Conservation (phyloP, 2,888 invertebrate species). For the Lithophane socia region DNA sequence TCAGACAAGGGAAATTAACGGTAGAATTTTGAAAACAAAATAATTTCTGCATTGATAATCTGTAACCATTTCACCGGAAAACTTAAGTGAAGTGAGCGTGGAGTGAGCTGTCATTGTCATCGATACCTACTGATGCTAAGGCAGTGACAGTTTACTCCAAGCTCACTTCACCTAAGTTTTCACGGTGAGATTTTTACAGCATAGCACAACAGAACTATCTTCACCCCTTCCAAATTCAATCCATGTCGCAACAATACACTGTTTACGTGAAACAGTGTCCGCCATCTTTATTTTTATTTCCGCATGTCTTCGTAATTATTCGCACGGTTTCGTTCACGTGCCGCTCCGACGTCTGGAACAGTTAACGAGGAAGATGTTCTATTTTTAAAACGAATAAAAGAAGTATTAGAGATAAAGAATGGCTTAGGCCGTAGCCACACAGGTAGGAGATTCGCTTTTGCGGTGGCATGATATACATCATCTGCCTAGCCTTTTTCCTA, state of each 20-base stretch:
- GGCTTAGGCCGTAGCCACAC: not conserved
- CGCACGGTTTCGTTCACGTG: constrained; percentile 55
- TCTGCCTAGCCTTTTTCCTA: no score
- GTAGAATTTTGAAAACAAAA: not conserved
- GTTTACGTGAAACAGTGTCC: constrained; percentile 29
- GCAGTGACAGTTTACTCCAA: not conserved
- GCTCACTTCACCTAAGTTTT: no score
- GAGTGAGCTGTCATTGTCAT: no score
- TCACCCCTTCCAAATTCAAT: not conserved
- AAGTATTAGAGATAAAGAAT: not conserved
- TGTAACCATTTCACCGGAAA: no score
- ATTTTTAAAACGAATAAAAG: constrained; percentile 39
- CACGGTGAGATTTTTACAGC: not conserved
- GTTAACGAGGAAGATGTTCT: constrained; percentile 22
- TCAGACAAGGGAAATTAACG: not conserved
- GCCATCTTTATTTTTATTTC: constrained; percentile 46
- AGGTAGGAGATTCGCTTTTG: not conserved
- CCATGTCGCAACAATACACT: constrained; percentile 7
- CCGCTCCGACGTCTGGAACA: constrained; percentile 5
- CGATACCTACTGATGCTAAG: no score
- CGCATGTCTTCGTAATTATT: constrained; percentile 44
- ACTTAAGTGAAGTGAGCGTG: no score
- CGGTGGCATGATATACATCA: not conserved
- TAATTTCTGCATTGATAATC: no score
- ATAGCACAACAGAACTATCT: not conserved